Evolutionary conservation across 1,140 invertebrate genomes (phyloP).

Genomic region (Drosophila bocqueti): DNA sequence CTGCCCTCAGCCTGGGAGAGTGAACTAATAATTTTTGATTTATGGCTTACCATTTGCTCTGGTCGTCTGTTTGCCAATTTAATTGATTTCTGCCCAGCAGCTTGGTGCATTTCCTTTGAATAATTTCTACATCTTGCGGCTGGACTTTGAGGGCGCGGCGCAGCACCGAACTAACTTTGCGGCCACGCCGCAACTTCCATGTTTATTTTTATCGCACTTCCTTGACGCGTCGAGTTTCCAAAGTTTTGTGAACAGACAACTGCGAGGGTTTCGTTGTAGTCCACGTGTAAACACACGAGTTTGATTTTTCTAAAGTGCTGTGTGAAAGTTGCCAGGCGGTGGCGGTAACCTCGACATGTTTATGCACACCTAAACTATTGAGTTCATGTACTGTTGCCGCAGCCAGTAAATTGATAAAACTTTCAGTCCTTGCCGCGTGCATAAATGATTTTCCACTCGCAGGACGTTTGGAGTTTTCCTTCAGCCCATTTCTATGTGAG

Average conservation of each 20-base stretch:
- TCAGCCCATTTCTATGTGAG: not conserved
- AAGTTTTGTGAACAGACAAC: slow-evolving; percentile 47
- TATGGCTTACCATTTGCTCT: slow-evolving; percentile 35
- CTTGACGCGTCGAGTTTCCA: slow-evolving; percentile 48
- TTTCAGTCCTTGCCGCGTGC: slow-evolving; percentile 23
- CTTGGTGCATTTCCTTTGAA: slow-evolving; percentile 28
- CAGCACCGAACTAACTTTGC: slow-evolving; percentile 8
- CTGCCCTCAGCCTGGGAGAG: not conserved
- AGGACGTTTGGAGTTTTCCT: not conserved
- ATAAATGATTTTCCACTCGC: slow-evolving; percentile 19
- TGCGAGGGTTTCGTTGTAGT: slow-evolving; percentile 6
- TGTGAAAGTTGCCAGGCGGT: slow-evolving; percentile 53
- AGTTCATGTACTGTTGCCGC: slow-evolving; percentile 34
- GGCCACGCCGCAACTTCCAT: slow-evolving; percentile 33
- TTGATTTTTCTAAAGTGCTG: slow-evolving; percentile 59
- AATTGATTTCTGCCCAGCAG: slow-evolving; percentile 42
- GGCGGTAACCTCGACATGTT: slow-evolving; percentile 44
- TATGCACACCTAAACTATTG: slow-evolving; percentile 44
- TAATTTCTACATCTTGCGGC: slow-evolving; percentile 21
- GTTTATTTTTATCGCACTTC: slow-evolving; percentile 70
- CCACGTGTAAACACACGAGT: slow-evolving; percentile 40
- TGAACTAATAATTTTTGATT: slow-evolving; percentile 55
- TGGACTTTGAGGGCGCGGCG: slow-evolving; percentile 1
- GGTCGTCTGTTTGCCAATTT: slow-evolving; percentile 12
- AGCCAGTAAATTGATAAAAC: slow-evolving; percentile 47